Percentiles rank a stretch among this genome's conserved stretches.
Conservation (phyloP, 2,113 vertebrate genomes). For the Lynx canadensis region DNA sequence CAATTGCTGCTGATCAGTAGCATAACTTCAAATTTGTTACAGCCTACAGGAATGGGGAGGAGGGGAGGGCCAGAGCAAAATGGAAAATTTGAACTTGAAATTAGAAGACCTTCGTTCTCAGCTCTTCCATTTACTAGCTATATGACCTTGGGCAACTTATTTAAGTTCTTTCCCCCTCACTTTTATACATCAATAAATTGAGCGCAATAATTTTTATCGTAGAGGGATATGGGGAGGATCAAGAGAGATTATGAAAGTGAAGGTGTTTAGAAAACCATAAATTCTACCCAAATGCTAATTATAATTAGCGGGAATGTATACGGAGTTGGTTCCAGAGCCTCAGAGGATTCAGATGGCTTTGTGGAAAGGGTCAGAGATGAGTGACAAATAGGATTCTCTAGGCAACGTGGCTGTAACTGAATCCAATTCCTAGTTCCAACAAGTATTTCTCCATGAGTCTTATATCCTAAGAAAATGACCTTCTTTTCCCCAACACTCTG, state of each 20-base stretch:
- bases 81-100: constrained; percentile 50
- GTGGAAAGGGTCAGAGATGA: not conserved
- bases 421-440: not conserved
- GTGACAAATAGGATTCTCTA: not conserved
- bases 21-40: constrained; percentile 73
- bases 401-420: not conserved
- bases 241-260: not conserved
- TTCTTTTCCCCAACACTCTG: not conserved
- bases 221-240: not conserved
- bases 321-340: not conserved
- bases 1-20: constrained; percentile 80
- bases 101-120: not conserved
- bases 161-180: constrained; percentile 5
- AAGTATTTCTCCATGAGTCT: not conserved
- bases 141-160: not conserved
- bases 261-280: constrained; percentile 29
- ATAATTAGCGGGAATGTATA: not conserved
- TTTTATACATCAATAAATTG: constrained; percentile 53
- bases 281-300: not conserved
- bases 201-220: not conserved
- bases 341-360: not conserved
- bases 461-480: not conserved
- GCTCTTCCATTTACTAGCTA: not conserved
- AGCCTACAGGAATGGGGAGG: constrained; percentile 13
- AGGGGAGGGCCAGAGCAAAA: not conserved